phyloP scores from a whole-genome alignment of 2,888 invertebrate genomes.

The Matsumyia berberina region DNA sequence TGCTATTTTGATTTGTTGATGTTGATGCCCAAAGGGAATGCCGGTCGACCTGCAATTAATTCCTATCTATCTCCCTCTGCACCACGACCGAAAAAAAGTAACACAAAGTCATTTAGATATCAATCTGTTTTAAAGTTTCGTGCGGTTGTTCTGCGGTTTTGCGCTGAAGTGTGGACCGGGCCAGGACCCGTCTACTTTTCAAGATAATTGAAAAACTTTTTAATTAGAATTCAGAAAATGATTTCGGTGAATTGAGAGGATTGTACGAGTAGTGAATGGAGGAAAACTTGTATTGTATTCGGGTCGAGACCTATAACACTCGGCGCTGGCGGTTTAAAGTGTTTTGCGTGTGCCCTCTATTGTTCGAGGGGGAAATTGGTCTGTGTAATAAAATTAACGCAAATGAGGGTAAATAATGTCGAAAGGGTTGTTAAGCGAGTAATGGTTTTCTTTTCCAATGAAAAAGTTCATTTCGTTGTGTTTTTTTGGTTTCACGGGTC shows the following conservation, averaged over 20 bases:
- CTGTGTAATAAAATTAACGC: conserved; percentile 65
- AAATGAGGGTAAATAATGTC: conserved; percentile 66
- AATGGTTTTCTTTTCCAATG: conserved; percentile 29
- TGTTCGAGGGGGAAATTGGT: conserved; percentile 4
- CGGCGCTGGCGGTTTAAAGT: conserved; percentile 17
- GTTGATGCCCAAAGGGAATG: neutral
- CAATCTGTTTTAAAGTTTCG: conserved; percentile 59
- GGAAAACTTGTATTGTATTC: conserved; percentile 56
- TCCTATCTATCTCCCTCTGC: neutral
- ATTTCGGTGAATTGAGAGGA: conserved; percentile 56
- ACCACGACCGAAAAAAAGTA: conserved; percentile 8
- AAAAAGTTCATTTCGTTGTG: conserved; percentile 18
- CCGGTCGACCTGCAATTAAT: conserved; percentile 41
- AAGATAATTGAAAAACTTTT: conserved; percentile 75
- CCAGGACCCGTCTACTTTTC: conserved; percentile 23
- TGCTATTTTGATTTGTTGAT: conserved; percentile 38
- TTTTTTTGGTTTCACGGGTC: conserved; percentile 40
- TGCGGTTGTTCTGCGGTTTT: conserved; percentile 27
- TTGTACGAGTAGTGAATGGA: conserved; percentile 35
- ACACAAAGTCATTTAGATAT: conserved; percentile 68
- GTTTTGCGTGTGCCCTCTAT: conserved; percentile 26
- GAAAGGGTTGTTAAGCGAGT: conserved; percentile 51
- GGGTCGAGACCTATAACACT: conserved; percentile 50
- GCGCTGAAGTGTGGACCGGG: neutral
- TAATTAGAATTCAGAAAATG: conserved; percentile 75